These are phyloP conservation scores for Noctua comes DNA, from an alignment of 2,888 invertebrate genomes.

Conservation along the genomic window DNA sequence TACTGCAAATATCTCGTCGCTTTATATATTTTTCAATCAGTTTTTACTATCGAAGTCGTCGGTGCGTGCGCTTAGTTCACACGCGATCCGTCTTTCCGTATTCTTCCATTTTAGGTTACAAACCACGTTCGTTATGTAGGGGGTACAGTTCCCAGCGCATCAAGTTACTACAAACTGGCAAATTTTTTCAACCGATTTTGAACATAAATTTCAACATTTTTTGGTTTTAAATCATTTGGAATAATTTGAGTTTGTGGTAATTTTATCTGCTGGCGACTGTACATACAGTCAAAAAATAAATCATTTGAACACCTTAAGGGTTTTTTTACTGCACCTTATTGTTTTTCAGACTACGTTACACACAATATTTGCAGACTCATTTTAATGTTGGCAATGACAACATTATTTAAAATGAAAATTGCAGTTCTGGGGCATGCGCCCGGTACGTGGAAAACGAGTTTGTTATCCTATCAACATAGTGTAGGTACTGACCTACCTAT, in stretches of 20 bases:
- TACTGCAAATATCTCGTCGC: conserved; percentile 42
- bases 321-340: neutral
- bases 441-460: neutral
- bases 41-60: conserved; percentile 42
- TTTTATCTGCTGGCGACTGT: too few relatives aligned
- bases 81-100: conserved; percentile 68
- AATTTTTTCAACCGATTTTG: too few relatives aligned
- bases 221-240: too few relatives aligned
- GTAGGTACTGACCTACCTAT: neutral
- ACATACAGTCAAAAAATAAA: neutral
- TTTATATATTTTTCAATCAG: conserved; percentile 45
- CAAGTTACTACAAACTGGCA: too few relatives aligned
- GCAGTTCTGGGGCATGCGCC: neutral
- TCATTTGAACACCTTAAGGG: neutral
- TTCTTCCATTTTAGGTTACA: conserved; percentile 55
- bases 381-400: neutral
- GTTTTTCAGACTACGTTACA: neutral
- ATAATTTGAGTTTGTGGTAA: too few relatives aligned
- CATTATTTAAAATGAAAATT: neutral
- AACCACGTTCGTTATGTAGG: conserved; percentile 11
- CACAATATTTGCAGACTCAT: neutral
- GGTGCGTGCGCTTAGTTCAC: conserved; percentile 61
- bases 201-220: too few relatives aligned
- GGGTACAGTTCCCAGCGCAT: too few relatives aligned
- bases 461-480: neutral